Conservation (phyloP, 2,797 vertebrate genomes). For the Geotrypetes seraphini region DNA sequence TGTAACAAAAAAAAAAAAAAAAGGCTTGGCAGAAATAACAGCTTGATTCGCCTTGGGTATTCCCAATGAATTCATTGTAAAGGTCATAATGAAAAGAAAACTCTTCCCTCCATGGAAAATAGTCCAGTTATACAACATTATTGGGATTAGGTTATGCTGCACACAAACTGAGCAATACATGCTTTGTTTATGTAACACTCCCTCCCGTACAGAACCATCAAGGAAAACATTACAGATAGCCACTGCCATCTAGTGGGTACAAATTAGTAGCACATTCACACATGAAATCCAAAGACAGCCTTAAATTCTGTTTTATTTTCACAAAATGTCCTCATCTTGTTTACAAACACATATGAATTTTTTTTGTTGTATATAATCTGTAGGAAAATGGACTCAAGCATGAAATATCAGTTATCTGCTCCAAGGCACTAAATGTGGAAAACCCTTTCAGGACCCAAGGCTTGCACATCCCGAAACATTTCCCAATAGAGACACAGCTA, state of each 20-base stretch:
- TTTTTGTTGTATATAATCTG: conserved; percentile 2
- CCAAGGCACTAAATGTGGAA: conserved; percentile 48
- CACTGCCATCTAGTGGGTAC: conserved; percentile 14
- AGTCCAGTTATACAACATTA: no score
- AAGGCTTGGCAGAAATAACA: no score
- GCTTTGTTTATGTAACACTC: no score
- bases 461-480: conserved; percentile 16
- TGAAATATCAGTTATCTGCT: conserved; percentile 12
- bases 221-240: neutral
- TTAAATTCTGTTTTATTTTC: neutral
- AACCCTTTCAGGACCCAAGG: conserved; percentile 22
- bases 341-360: conserved; percentile 3
- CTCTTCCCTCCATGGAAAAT: no score
- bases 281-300: fast-evolving
- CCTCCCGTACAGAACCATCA: no score
- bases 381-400: conserved; percentile 4
- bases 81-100: no score
- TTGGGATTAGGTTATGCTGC: no score
- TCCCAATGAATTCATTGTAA: no score
- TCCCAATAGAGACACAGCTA: conserved; percentile 9
- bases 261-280: neutral
- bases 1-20: no score
- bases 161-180: no score
- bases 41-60: no score
- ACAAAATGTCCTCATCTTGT: neutral